Conservation (phyloP, 2,113 vertebrate genomes). For the Perccottus glenii region DNA sequence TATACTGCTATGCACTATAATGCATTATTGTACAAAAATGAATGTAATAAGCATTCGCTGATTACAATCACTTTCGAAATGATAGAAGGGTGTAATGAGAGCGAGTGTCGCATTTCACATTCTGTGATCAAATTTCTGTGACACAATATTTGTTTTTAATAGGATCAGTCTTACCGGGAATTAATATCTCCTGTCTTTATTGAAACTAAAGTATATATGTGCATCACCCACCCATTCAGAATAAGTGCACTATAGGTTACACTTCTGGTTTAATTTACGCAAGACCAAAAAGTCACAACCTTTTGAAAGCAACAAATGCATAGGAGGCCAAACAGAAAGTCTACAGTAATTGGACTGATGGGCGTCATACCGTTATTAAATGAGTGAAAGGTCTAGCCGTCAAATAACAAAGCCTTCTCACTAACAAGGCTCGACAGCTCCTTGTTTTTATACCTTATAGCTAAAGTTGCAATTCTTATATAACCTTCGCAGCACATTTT, state of each 20-base stretch:
- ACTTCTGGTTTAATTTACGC: too few species aligned
- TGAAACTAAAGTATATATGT: constrained; percentile 11
- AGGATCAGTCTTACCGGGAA: background rate
- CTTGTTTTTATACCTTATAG: constrained; percentile 19
- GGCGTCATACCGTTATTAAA: constrained; percentile 45
- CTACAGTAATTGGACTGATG: constrained; percentile 45
- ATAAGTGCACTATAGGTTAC: background rate
- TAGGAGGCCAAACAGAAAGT: background rate
- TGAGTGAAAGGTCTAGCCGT: constrained; percentile 26
- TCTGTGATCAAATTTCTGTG: constrained; percentile 3
- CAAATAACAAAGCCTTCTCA: constrained; percentile 32
- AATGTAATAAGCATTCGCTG: constrained; percentile 6
- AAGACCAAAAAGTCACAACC: background rate
- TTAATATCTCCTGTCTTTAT: background rate
- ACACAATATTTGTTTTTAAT: constrained; percentile 7
- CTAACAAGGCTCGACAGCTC: constrained; percentile 55
- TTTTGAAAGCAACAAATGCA: background rate
- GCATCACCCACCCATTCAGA: background rate
- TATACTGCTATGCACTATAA: too few species aligned
- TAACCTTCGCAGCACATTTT: constrained; percentile 18
- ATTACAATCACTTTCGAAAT: constrained; percentile 12
- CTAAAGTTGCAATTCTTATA: constrained; percentile 16
- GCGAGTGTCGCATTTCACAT: background rate
- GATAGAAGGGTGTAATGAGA: constrained; percentile 9
- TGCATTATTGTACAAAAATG: background rate